Percentiles rank a stretch among this genome's conserved stretches.
These are phyloP conservation scores for Delia radicum DNA, from an alignment of 1,140 invertebrate genomes.

Conservation along the genomic window DNA sequence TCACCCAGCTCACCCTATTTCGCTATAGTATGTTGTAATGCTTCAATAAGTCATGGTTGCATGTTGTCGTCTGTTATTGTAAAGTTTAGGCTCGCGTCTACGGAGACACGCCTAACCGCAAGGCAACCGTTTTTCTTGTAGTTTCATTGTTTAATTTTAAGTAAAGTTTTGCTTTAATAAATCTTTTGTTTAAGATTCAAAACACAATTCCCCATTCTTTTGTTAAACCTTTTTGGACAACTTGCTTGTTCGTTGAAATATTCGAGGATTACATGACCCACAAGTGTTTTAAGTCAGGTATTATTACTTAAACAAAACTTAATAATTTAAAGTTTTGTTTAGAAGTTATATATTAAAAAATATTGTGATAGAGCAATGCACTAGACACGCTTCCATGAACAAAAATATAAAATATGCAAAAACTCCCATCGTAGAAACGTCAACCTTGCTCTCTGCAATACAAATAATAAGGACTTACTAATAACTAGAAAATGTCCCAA, in stretches of 20 bases:
- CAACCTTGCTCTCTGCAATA: too few relatives aligned
- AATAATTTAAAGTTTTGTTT: background rate
- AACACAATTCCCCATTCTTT: constrained; percentile 6
- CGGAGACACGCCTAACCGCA: constrained; percentile 27
- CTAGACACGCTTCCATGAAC: too few relatives aligned
- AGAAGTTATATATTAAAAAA: too few relatives aligned
- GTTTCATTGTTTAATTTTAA: background rate
- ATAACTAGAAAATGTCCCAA: too few relatives aligned
- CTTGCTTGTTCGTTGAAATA: background rate
- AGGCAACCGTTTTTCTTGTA: constrained; percentile 31
- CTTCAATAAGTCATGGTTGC: background rate
- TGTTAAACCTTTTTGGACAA: background rate
- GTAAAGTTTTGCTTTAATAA: background rate
- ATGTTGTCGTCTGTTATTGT: background rate
- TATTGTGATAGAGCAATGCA: too few relatives aligned
- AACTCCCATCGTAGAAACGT: too few relatives aligned
- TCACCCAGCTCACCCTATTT: too few relatives aligned
- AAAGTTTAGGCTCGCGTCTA: constrained; percentile 10
- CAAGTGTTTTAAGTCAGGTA: constrained; percentile 20
- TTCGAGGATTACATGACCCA: constrained; percentile 32
- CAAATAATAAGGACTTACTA: too few relatives aligned
- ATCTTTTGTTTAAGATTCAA: constrained; percentile 38
- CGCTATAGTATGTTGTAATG: background rate
- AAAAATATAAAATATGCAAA: too few relatives aligned
- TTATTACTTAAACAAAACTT: constrained; percentile 4